phyloP scores from a whole-genome alignment of 2,113 vertebrate genomes.

The Chionomys nivalis region DNA sequence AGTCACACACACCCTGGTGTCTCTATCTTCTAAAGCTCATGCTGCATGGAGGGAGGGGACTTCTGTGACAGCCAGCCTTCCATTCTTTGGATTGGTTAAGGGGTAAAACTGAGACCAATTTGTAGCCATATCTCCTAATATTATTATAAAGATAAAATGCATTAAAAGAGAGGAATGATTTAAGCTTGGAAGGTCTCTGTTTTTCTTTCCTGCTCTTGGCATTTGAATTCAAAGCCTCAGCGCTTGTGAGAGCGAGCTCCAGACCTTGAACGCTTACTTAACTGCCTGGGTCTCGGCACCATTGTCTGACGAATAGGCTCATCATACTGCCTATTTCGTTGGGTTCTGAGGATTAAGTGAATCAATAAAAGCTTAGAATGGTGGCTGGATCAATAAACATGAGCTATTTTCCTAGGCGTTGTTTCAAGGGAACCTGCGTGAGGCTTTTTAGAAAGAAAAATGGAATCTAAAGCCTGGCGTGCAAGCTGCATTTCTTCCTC shows the following conservation, averaged over 20 bases:
- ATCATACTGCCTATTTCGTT: not conserved
- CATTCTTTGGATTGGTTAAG: not conserved
- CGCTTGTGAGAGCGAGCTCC: not conserved
- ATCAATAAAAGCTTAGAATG: not conserved
- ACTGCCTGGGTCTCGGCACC: not conserved
- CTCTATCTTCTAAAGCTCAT: conserved; percentile 7
- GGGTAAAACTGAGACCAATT: not conserved
- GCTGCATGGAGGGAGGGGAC: not conserved
- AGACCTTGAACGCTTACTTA: not conserved
- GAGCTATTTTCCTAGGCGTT: conserved; percentile 7
- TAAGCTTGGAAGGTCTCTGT: not conserved
- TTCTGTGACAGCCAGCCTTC: not conserved
- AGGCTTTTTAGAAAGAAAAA: conserved; percentile 28
- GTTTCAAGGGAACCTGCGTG: not conserved
- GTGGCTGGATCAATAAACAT: not conserved
- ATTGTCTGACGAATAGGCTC: not conserved
- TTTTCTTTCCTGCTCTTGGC: not conserved
- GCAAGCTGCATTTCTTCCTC: not conserved
- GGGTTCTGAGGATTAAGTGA: not conserved
- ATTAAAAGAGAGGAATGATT: not conserved
- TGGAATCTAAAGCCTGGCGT: conserved; percentile 1
- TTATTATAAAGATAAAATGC: conserved; percentile 1
- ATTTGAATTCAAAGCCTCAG: conserved; percentile 19
- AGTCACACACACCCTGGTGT: not conserved
- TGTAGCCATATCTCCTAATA: not conserved